Base-by-base conservation (phyloP, 2,888 invertebrate species). In the Cataglyphis livida region DNA sequence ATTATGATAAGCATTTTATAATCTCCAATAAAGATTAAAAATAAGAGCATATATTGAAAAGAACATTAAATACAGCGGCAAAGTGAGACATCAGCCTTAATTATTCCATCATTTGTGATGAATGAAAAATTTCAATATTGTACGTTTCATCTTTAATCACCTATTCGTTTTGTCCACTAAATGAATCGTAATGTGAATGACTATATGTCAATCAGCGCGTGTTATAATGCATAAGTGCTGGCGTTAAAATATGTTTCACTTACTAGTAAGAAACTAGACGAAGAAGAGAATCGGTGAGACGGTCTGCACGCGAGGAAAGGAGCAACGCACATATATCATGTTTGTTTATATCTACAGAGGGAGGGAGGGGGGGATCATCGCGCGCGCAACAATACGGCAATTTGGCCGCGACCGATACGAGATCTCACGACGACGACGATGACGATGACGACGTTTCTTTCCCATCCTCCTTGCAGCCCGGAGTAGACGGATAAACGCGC, bases 311-410 rank as follows among this genome's bases (percentile, higher is more conserved):
- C 25, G 57, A 62, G 59, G 32, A 32, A 51, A 61, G 61, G 81
- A 64, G 65, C 82, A 90, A 86, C 84, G 78, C 82, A 85, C 89
- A 89, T 89, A 89, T 84, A 90, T 91, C 91, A 91, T 84, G 84
- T 86, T 85, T 90, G 87, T 90, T 91, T 91, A 86, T 90, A 87
- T 85, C 83, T 73, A 84, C 78, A 82, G 41, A 82, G 79, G 82
- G 84, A 83, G 83, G 79, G 82, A 28, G 71, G 59, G 74, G 57
- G 79, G 82, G 84, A 83, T 84, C 83, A 62, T 74, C 57, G 61
- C 82, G 86, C 84, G 86, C 81, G 86, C 89, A 91, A 92, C 92
- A 92, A 92, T 92, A 87, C 90, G 85, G 91, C 91, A 92, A 92
- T 91, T 91, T 92, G 91, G 87, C 84, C 85, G 66, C 84, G 78